phyloP scores from a whole-genome alignment of 1,140 invertebrate species.

The Leptinotarsa lineolata region DNA sequence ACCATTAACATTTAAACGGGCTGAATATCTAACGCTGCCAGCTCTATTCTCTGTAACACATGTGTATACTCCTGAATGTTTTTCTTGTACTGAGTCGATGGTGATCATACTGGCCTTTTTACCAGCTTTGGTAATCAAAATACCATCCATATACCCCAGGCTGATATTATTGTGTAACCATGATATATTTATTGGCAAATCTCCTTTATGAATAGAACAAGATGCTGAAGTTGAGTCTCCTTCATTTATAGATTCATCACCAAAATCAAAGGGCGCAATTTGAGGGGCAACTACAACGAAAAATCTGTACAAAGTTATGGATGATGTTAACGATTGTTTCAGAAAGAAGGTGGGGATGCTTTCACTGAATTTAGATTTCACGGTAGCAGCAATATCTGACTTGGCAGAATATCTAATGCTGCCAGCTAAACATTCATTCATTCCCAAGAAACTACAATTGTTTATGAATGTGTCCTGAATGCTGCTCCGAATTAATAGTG shows the following conservation, averaged over 20 bases:
- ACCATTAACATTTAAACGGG: constrained; percentile 69
- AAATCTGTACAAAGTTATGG: constrained; percentile 26
- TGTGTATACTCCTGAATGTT: constrained; percentile 75
- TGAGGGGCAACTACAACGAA: constrained; percentile 64
- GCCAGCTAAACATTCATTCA: constrained; percentile 67
- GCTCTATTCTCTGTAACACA: constrained; percentile 70
- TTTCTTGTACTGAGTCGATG: constrained; percentile 64
- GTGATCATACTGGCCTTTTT: constrained; percentile 56
- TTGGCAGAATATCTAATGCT: constrained; percentile 63
- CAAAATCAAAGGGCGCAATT: constrained; percentile 65
- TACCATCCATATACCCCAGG: constrained; percentile 35
- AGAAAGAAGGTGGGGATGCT: background rate
- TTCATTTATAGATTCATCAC: constrained; percentile 63
- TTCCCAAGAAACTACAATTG: no score
- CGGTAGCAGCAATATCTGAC: constrained; percentile 67
- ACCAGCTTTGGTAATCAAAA: constrained; percentile 41
- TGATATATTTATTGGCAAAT: constrained; percentile 64
- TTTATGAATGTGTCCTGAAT: constrained; percentile 75
- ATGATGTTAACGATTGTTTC: background rate
- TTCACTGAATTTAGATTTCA: constrained; percentile 28
- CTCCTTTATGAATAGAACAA: constrained; percentile 67
- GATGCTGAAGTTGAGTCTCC: constrained; percentile 65
- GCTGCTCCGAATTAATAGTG: constrained; percentile 64
- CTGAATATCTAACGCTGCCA: constrained; percentile 63
- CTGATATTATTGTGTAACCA: constrained; percentile 65